Evolutionary conservation across 1,140 invertebrate species (phyloP).

Genomic region (Pachyrhynchus sulphureomaculatus): DNA sequence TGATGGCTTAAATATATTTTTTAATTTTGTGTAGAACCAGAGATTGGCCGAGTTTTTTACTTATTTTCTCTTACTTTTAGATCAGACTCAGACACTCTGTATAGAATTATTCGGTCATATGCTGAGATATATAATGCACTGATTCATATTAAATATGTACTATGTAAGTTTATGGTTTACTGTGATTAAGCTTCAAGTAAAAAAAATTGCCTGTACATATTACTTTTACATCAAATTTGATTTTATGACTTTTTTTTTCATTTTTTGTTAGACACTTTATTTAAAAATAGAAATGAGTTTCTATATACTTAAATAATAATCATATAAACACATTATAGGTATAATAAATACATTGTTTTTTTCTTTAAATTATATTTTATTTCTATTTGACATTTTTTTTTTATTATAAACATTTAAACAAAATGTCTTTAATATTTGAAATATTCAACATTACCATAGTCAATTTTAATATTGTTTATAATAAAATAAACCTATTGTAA

Average conservation of each 20-base stretch:
- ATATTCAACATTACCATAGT: conserved; percentile 44
- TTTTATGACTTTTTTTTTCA: conserved; percentile 42
- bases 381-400: conserved; percentile 34
- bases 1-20: neutral
- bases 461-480: conserved; percentile 51
- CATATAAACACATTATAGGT: conserved; percentile 45
- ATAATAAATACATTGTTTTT: conserved; percentile 45
- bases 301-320: conserved; percentile 49
- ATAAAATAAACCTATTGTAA: conserved; percentile 41
- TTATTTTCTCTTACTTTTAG: no score
- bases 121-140: conserved; percentile 50
- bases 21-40: neutral
- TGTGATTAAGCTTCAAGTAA: conserved; percentile 52
- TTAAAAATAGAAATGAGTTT: conserved; percentile 47
- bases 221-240: conserved; percentile 41
- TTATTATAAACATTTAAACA: conserved; percentile 25
- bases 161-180: conserved; percentile 51
- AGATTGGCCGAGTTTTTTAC: no score
- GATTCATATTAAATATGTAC: conserved; percentile 51
- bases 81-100: conserved; percentile 31
- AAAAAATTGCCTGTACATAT: conserved; percentile 44
- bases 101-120: conserved; percentile 50
- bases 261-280: conserved; percentile 28
- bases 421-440: conserved; percentile 40
- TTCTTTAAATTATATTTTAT: conserved; percentile 40